Conservation (phyloP, 2,113 vertebrate genomes). For the Megaceryle maxima region DNA sequence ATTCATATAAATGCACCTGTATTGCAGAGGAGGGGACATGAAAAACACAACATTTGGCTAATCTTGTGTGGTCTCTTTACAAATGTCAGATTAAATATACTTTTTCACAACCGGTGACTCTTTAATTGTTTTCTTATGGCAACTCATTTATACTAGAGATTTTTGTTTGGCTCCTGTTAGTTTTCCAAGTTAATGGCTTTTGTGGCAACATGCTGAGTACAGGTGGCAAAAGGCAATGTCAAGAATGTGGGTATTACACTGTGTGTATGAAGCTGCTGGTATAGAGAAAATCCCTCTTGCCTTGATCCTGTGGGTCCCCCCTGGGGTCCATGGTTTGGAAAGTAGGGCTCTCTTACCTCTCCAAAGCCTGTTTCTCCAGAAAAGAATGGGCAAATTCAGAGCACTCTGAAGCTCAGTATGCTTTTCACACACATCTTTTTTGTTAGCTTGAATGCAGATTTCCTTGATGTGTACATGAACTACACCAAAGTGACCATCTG, state of each 20-base stretch:
- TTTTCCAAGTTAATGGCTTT: conserved; percentile 73
- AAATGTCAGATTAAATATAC: conserved; percentile 67
- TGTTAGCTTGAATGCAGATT: neutral
- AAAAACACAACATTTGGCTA: conserved; percentile 21
- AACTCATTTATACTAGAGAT: conserved; percentile 66
- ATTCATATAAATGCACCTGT: conserved; percentile 67
- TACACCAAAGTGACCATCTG: neutral
- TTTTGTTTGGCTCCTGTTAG: conserved; percentile 69
- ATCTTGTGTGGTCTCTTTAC: conserved; percentile 74
- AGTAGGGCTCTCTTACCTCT: neutral
- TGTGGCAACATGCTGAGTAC: conserved; percentile 76
- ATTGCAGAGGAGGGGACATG: neutral
- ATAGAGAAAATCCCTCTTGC: neutral
- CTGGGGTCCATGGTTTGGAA: neutral
- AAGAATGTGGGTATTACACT: conserved; percentile 40
- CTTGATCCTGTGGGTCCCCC: neutral
- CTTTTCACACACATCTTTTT: neutral
- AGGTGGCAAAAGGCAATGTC: conserved; percentile 65
- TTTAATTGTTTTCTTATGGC: conserved; percentile 79
- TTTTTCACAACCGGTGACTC: conserved; percentile 79
- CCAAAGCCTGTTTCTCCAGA: conserved; percentile 13
- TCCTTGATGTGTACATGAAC: neutral
- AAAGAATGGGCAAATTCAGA: neutral
- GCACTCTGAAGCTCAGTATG: neutral
- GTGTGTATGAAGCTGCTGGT: neutral